Conservation (phyloP, 2,797 vertebrate genomes). For the Sebastes diploproa region DNA sequence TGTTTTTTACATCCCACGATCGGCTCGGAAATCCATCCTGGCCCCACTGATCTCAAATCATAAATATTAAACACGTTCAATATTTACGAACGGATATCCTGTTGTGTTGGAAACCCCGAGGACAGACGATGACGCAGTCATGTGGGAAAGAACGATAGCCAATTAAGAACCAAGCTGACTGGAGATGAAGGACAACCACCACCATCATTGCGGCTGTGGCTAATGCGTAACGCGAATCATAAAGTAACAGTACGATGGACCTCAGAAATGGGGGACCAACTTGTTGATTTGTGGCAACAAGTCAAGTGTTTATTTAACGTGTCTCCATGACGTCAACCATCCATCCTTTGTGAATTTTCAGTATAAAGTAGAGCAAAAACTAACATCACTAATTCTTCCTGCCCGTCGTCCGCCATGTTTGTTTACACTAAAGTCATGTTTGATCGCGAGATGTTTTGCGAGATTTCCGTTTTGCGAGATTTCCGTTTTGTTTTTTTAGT, state of each 20-base stretch:
- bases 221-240: fast-evolving
- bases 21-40: too few species aligned
- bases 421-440: not conserved
- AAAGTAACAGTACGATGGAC: too few species aligned
- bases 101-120: too few species aligned
- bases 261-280: too few species aligned
- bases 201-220: too few species aligned
- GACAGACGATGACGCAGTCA: too few species aligned
- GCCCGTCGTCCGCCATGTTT: fast-evolving
- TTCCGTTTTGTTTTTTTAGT: not conserved
- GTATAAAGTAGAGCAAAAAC: not conserved
- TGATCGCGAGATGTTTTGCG: not conserved
- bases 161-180: too few species aligned
- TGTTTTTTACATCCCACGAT: too few species aligned
- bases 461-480: fast-evolving
- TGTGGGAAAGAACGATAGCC: too few species aligned
- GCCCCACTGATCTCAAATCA: not conserved
- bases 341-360: not conserved
- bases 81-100: not conserved
- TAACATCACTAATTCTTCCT: not conserved
- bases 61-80: not conserved
- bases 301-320: not conserved
- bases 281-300: too few species aligned
- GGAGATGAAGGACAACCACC: too few species aligned
- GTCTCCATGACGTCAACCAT: not conserved